Conservation (phyloP, 1,140 invertebrate species). For the Plutomurus gul region DNA sequence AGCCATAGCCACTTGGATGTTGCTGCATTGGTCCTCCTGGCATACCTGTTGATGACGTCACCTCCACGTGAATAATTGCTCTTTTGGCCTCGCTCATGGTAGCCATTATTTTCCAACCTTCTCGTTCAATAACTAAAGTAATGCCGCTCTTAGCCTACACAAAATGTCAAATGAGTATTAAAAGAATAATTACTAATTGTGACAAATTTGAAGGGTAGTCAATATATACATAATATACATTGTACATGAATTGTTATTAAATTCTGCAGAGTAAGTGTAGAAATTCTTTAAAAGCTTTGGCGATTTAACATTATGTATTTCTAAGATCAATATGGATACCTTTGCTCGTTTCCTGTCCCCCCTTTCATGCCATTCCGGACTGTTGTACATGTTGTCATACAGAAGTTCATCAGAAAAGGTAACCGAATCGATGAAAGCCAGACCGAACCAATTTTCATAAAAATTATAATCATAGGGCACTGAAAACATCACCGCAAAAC, state of each 20-base stretch:
- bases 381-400: slow-evolving; percentile 45
- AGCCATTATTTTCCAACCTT: slow-evolving; percentile 15
- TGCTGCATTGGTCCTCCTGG: background rate
- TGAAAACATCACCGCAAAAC: slow-evolving; percentile 48
- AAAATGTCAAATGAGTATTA: background rate
- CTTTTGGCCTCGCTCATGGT: slow-evolving; percentile 46
- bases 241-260: too few species aligned
- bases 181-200: too few species aligned
- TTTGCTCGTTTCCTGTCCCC: slow-evolving; percentile 26
- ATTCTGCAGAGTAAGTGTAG: too few species aligned
- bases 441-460: slow-evolving; percentile 41
- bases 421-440: slow-evolving; percentile 32
- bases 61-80: slow-evolving; percentile 36
- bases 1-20: background rate
- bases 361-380: background rate
- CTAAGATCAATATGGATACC: background rate
- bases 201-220: too few species aligned
- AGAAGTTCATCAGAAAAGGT: background rate
- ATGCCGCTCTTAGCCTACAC: slow-evolving; percentile 30
- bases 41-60: background rate
- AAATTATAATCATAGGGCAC: slow-evolving; percentile 48
- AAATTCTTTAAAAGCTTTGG: background rate
- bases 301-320: background rate
- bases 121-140: background rate
- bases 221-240: too few species aligned